Evolutionary conservation across 35 echinoderm and acorn worm genomes (phyloP).

Genomic region (Hemicentrotus pulcherrimus): DNA sequence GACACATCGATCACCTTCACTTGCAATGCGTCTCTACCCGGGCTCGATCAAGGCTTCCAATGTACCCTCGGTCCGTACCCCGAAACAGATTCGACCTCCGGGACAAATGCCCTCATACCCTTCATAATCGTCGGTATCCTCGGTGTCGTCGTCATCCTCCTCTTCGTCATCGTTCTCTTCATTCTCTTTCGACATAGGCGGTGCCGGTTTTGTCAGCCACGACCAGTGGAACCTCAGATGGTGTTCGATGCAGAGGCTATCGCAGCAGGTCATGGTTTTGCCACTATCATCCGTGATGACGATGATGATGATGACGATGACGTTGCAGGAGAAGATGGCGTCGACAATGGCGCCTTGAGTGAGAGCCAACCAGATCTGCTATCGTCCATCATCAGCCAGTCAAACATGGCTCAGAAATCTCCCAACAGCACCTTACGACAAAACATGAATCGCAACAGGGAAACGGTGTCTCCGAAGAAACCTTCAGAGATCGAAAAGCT

Average conservation of each 20-base stretch:
- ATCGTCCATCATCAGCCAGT: neutral
- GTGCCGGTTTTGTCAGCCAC: slow-evolving; percentile 54
- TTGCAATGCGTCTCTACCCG: slow-evolving; percentile 17
- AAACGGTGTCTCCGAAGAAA: neutral
- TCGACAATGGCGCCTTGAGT: neutral
- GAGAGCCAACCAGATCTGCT: slow-evolving; percentile 3
- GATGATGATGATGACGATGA: slow-evolving; percentile 39
- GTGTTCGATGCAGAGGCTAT: slow-evolving; percentile 50
- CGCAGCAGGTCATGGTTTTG: slow-evolving; percentile 48
- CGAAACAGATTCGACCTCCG: neutral
- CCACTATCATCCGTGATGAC: slow-evolving; percentile 27
- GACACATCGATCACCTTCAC: neutral
- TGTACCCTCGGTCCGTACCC: slow-evolving; percentile 13
- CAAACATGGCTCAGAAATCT: neutral
- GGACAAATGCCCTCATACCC: slow-evolving; percentile 31
- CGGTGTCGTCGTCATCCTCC: slow-evolving; percentile 55
- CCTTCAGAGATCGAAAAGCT: slow-evolving; percentile 25
- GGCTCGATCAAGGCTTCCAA: neutral
- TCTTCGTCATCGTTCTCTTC: slow-evolving; percentile 59
- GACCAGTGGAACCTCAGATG: slow-evolving; percentile 43
- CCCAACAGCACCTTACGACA: slow-evolving; percentile 33
- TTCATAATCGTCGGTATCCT: slow-evolving; percentile 63
- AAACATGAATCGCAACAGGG: slow-evolving; percentile 13
- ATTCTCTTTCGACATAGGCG: slow-evolving; percentile 55
- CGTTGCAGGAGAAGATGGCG: neutral